Evolutionary conservation across 2,888 invertebrate species (phyloP).

Genomic region (Hemistola chrysoprasaria): DNA sequence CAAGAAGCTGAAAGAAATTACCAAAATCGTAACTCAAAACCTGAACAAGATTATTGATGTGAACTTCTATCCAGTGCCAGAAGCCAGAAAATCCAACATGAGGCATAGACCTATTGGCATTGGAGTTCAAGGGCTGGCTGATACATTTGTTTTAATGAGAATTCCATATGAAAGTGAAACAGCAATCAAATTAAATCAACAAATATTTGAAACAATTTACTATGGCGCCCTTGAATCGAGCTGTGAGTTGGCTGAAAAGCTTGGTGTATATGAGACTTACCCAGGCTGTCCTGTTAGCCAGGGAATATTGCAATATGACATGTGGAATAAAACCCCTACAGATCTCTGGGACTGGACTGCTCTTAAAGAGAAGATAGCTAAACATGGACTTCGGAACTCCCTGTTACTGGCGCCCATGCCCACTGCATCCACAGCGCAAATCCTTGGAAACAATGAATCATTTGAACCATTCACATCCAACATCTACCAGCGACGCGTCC

Average conservation of each 20-base stretch:
- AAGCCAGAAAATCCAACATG: constrained; percentile 93
- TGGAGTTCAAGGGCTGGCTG: constrained; percentile 98
- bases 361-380: constrained; percentile 91
- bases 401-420: constrained; percentile 98
- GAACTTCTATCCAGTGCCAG: constrained; percentile 96
- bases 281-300: constrained; percentile 95
- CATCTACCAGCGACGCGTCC: constrained; percentile 95
- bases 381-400: constrained; percentile 96
- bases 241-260: constrained; percentile 93
- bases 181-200: constrained; percentile 93
- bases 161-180: constrained; percentile 95
- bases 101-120: constrained; percentile 94
- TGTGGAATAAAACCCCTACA: constrained; percentile 96
- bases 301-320: constrained; percentile 97
- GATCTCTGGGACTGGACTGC: constrained; percentile 94
- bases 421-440: constrained; percentile 99
- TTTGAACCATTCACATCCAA: constrained; percentile 99
- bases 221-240: constrained; percentile 98
- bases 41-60: constrained; percentile 98
- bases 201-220: constrained; percentile 99
- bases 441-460: constrained; percentile 99
- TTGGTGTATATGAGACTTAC: constrained; percentile 96
- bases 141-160: constrained; percentile 96
- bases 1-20: constrained; percentile 90
- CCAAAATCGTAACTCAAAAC: constrained; percentile 94